phyloP scores from a whole-genome alignment of 2,797 vertebrate species.

The Euphonia xanthogaster region DNA sequence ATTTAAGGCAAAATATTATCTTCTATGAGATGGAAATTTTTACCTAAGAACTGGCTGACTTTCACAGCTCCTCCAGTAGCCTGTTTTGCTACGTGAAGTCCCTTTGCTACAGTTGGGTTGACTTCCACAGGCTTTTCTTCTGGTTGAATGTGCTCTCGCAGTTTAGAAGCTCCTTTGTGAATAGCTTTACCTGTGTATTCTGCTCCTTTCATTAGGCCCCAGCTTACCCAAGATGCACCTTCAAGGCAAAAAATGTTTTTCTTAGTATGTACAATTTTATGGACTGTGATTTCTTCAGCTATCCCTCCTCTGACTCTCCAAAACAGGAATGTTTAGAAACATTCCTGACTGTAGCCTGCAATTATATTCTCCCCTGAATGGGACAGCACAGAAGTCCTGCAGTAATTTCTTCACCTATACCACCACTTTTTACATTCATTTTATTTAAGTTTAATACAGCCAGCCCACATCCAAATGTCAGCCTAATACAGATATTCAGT shows the following conservation, averaged over 20 bases:
- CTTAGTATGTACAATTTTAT: background rate
- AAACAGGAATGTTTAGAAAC: background rate
- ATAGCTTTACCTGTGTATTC: slow-evolving; percentile 95
- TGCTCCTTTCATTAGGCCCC: slow-evolving; percentile 95
- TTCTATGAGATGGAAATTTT: background rate
- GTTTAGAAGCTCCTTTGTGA: slow-evolving; percentile 93
- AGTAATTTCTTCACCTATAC: background rate
- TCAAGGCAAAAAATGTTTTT: slow-evolving; percentile 34
- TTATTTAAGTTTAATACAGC: background rate
- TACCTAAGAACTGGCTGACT: slow-evolving; percentile 98
- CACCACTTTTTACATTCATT: background rate
- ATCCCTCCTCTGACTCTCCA: background rate
- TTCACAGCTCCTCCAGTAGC: slow-evolving; percentile 95
- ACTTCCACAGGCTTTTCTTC: slow-evolving; percentile 92
- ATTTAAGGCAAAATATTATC: background rate
- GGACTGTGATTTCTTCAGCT: background rate
- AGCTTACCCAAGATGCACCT: slow-evolving; percentile 98
- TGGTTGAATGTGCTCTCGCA: slow-evolving; percentile 93
- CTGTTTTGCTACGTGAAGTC: slow-evolving; percentile 93
- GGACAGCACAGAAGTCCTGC: background rate
- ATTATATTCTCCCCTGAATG: background rate
- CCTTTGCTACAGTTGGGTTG: slow-evolving; percentile 88
- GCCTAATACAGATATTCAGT: background rate
- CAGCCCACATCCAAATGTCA: background rate
- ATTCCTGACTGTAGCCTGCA: background rate